These are phyloP conservation scores for Myoxocephalus aenaeus DNA, from an alignment of 2,797 vertebrate species.

Conservation along the genomic window DNA sequence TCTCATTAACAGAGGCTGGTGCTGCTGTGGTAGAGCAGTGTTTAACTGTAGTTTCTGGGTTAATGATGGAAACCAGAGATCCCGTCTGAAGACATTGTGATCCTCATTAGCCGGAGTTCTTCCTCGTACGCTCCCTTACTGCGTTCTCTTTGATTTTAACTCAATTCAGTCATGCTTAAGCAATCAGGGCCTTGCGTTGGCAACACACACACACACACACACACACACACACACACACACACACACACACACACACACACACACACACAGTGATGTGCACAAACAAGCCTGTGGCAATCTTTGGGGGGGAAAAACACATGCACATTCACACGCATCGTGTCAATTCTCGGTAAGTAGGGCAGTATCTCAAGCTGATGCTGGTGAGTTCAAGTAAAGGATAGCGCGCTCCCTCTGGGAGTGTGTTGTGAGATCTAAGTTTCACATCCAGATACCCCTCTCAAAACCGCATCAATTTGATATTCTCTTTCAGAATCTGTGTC, in stretches of 20 bases:
- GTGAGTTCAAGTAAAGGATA: constrained; percentile 73
- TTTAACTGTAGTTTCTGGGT: constrained; percentile 25
- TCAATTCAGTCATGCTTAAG: constrained; percentile 71
- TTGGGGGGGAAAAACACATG: constrained; percentile 23
- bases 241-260: constrained; percentile 3
- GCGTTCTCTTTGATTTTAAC: constrained; percentile 25
- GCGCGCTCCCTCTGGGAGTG: constrained; percentile 65
- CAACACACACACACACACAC: constrained; percentile 10
- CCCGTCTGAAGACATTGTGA: constrained; percentile 63
- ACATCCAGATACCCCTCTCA: neutral
- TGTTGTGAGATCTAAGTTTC: constrained; percentile 55
- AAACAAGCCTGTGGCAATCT: constrained; percentile 53
- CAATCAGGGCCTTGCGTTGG: constrained; percentile 48
- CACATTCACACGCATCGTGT: constrained; percentile 36
- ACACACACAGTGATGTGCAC: constrained; percentile 27
- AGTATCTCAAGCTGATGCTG: constrained; percentile 65
- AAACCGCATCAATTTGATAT: constrained; percentile 51
- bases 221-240: constrained; percentile 13
- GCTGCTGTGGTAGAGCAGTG: constrained; percentile 18
- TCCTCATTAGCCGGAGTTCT: constrained; percentile 65
- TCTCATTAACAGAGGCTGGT: constrained; percentile 22
- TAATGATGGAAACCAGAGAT: constrained; percentile 42
- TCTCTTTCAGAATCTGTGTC: constrained; percentile 60
- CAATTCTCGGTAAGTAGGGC: constrained; percentile 72
- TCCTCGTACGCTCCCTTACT: constrained; percentile 4